A percentile compares a stretch with the other conserved stretches of the same genome.
These are phyloP conservation scores for Hipposideros armiger DNA, from an alignment of 2,113 vertebrate species.

Conservation along the genomic window DNA sequence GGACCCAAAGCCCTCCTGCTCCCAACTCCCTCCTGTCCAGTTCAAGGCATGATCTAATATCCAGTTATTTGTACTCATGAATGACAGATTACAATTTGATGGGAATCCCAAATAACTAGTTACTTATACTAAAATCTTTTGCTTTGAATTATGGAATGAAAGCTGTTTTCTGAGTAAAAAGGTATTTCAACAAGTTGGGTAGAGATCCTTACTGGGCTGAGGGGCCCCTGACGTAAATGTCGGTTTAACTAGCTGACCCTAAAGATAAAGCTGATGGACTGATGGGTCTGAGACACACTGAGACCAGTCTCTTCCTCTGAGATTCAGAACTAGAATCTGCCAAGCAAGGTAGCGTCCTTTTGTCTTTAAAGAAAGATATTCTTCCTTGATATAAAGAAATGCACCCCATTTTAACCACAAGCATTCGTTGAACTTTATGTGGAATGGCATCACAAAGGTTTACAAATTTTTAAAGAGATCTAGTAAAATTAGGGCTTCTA, in stretches of 20 bases:
- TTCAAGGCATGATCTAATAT: background rate
- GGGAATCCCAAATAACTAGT: background rate
- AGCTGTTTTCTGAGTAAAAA: background rate
- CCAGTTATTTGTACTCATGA: background rate
- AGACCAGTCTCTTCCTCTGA: background rate
- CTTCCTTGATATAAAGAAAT: background rate
- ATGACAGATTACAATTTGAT: background rate
- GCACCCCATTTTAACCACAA: background rate
- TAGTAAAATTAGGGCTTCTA: background rate
- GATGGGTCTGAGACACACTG: background rate
- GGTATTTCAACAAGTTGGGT: background rate
- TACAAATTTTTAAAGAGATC: background rate
- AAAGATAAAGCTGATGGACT: background rate
- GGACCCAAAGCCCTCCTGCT: background rate
- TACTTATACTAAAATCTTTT: background rate
- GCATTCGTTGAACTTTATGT: background rate
- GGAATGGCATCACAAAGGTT: background rate
- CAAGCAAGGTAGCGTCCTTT: background rate
- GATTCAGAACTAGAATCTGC: background rate
- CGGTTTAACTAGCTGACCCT: background rate
- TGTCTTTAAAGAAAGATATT: background rate
- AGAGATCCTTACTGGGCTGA: background rate
- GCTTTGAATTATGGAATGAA: background rate
- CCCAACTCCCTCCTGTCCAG: background rate
- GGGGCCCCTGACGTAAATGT: background rate